Evolutionary conservation across 2,888 invertebrate genomes (phyloP), one percentile per base, ranked within the genome.

Genomic region (Acronicta aceris): DNA sequence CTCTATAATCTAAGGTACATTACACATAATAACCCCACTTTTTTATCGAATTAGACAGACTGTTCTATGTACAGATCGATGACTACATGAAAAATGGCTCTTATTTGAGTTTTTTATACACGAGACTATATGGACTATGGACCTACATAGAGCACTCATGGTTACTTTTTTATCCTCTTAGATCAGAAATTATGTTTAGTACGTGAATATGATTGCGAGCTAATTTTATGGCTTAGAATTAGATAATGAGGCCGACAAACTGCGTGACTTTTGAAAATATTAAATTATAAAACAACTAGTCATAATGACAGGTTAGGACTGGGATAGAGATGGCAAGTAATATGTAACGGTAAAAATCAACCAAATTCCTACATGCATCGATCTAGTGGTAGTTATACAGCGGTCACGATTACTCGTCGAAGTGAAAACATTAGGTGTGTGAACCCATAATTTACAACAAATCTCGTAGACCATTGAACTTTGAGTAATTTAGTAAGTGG

Each of bases 391-490:
- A 84, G 87, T 89, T 89, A 88, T 79, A 82, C 87, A 83, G 85
- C 83, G 85, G 90, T 89, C 93, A 92, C 91, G 91, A 92, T 89
- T 88, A 88, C 88, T 84, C 81, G 81, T 71, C 87, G 81, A 85
- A 89, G 89, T 90, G 89, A 92, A 93, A 93, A 93, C 88, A 92
- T 91, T 89, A 89, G 85, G 89, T 84, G 90, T 90, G 91, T 92
- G 89, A 93, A 90, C 93, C 92, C 87, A 89, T 92, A 90, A 93
- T 93, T 92, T 93, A 83, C 86, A 86, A 87, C 87, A 88, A 89
- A 90, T 89, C 90, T 89, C 85, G 81, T 83, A 84, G 94, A 87
- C 86, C 94, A 86, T 86, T 93, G 94, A 94, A 92, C 94, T 87
- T 87, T 48, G 71, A 76, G 87, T 89, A 91, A 93, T 92, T 90